These are phyloP conservation scores for Stylophora pistillata DNA, from an alignment of 64 coral and sea anemone species.

Conservation along the genomic window DNA sequence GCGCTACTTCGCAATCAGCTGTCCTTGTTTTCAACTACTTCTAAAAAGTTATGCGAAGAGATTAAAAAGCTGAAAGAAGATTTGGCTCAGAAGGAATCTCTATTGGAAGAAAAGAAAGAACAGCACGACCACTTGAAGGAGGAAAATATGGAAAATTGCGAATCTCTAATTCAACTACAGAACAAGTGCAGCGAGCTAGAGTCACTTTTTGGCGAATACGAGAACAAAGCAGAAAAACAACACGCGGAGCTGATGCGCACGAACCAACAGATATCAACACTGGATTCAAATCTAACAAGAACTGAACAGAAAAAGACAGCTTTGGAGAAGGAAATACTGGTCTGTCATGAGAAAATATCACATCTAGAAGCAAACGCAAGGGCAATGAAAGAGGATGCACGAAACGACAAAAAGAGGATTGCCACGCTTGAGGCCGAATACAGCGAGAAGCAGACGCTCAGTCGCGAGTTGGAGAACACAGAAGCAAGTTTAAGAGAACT, in stretches of 20 bases:
- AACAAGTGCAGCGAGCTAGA: constrained; percentile 61
- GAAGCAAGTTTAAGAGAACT: constrained; percentile 61
- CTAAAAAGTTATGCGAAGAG: constrained; percentile 65
- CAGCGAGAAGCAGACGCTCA: constrained; percentile 64
- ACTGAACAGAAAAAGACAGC: constrained; percentile 79
- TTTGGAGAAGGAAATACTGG: constrained; percentile 72
- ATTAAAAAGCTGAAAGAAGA: constrained; percentile 68
- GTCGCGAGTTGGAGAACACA: constrained; percentile 58
- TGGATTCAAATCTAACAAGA: constrained; percentile 64
- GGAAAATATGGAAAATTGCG: constrained; percentile 53
- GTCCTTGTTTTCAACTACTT: constrained; percentile 57
- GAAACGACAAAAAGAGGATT: constrained; percentile 80
- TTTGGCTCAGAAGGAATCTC: constrained; percentile 48
- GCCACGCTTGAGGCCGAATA: constrained; percentile 76
- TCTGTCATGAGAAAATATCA: constrained; percentile 71
- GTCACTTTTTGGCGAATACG: constrained; percentile 72
- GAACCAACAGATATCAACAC: constrained; percentile 70
- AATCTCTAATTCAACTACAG: constrained; percentile 64
- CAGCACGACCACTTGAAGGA: constrained; percentile 59
- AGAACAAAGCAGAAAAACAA: constrained; percentile 58
- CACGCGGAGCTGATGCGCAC: constrained; percentile 63
- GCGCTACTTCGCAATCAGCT: constrained; percentile 68
- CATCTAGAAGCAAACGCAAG: constrained; percentile 52
- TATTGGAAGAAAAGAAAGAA: constrained; percentile 55
- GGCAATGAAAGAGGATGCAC: constrained; percentile 75